Base-by-base conservation (phyloP, 2,113 vertebrate species). In the Erpornis zantholeuca region DNA sequence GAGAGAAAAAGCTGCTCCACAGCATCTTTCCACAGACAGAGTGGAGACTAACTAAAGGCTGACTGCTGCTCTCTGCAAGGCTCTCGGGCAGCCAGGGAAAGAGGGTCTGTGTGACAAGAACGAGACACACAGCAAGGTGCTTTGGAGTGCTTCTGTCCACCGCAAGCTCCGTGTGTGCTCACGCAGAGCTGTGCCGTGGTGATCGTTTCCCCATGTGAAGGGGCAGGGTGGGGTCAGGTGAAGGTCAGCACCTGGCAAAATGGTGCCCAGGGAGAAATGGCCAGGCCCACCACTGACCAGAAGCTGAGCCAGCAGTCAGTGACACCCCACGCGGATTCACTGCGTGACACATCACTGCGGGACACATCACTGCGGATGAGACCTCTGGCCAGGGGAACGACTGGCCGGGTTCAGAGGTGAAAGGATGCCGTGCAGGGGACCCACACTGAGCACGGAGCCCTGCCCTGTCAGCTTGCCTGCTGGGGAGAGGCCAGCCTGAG, bases 251-350 rank as follows among this genome's bases (percentile, higher is more conserved):
- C 44, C 42, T 63, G 65, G 49, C 40, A 60, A 71, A 76, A 33
- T 45, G 27, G 23, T 61, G 19, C 20, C 31, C 52, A 22, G 31
- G 77, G n/a, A 66, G 44, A 88, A 88, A 50, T 1, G 27, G 3
- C 12, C 27, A 12, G 24, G 28, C 7, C 10, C 45, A 82, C 33
- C 25, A 19, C 25, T 5, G 36, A 36, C 3, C 40, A 72, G 49
- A 76, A 42, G 35, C 28, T 9, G 36, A 45, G n/a, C 33, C 52
- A 29, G 42, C 4, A 3, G 33, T 7, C 59, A 53, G 52, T 14
- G 31, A 18, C 53, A 60, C 7, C 13, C 25, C 11, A 1, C 1
- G 10, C 0, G 0, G n/a, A n/a, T n/a, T n/a, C n/a, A n/a, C n/a
- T n/a, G n/a, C n/a, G n/a, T n/a, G n/a, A n/a, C n/a, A n/a, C 18